Evolutionary conservation across 64 coral and sea anemone genomes (phyloP), one percentile per base, ranked within the genome.

Genomic region (Orbicella faveolata): DNA sequence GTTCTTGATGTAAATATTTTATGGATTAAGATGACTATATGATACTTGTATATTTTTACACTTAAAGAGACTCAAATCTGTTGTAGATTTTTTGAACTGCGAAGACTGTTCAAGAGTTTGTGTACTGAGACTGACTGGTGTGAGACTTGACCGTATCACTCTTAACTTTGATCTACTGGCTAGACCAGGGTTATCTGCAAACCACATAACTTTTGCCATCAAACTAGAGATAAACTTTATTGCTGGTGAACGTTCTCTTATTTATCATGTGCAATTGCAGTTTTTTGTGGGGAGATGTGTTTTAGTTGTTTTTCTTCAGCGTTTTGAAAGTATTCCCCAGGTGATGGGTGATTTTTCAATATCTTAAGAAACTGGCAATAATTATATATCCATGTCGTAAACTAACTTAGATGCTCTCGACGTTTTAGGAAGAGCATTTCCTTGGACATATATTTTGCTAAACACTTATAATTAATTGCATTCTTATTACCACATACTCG

Each of bases 41-140:
- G 63, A 85, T 85, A 85, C 82, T 85, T 85, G 82, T 85, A 85
- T 85, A 85, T 85, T 85, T 85, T 85, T 85, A 85, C 82, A 85
- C 64, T 85, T 70, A 85, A 85, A 85, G 16, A 84, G 48, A 73
- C 53, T 85, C 64, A 68, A 85, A 73, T 85, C 61, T 83, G 82
- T 72, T 85, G 82, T 85, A 72, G 82, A 85, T 85, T 85, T 85
- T 72, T 72, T 52, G 63, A 39, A 83, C 62, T 8, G 33, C 19
- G 34, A 67, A 67, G 80, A 30, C 82, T 52, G 65, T 72, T 85
- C 21, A 10, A 83, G 14, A 48, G 12, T 52, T 85, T 70, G 63
- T 70, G 82, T 85, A 73, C 82, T 85, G 82, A 85, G 82, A 53
- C 65, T 39, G 82, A 72, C 65, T 39, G 36, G 82, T 61, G 1